These are phyloP conservation scores for Aurelia aurita DNA, from an alignment of 30 jellyfish, hydroid and myxozoan genomes.

Conservation along the genomic window DNA sequence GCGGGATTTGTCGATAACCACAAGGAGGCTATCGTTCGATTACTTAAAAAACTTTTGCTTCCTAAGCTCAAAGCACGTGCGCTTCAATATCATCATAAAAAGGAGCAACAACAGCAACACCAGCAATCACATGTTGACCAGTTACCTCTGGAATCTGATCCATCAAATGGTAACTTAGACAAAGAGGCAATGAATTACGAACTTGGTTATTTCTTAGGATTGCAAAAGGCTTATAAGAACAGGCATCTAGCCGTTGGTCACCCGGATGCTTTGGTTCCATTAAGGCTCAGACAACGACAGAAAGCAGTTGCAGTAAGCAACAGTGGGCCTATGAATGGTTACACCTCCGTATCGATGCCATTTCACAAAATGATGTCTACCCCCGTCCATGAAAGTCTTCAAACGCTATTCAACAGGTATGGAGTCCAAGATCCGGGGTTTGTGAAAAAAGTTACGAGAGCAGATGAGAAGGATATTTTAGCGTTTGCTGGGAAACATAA, in stretches of 20 bases:
- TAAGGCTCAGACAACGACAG: constrained; percentile 7
- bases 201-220: constrained; percentile 65
- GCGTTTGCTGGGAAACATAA: constrained; percentile 68
- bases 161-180: constrained; percentile 45
- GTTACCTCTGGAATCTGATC: constrained; percentile 22
- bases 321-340: constrained; percentile 60
- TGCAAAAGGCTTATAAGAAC: constrained; percentile 68
- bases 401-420: constrained; percentile 13
- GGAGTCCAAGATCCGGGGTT: constrained; percentile 71
- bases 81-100: constrained; percentile 13
- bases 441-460: constrained; percentile 55
- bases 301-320: constrained; percentile 32
- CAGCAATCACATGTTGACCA: too few relatives aligned
- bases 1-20: constrained; percentile 51
- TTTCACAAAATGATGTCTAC: constrained; percentile 24
- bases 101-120: background rate
- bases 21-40: constrained; percentile 57
- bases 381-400: constrained; percentile 61
- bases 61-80: constrained; percentile 77
- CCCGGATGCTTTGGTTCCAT: constrained; percentile 35
- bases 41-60: constrained; percentile 32
- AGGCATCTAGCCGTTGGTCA: constrained; percentile 33
- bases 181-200: constrained; percentile 78
- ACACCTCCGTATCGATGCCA: constrained; percentile 62
- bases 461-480: constrained; percentile 65